Evolutionary conservation across 53 echinoderm and acorn worm genomes (phyloP), one percentile per base, ranked within the genome.

Genomic region (Apostichopus leukothele): DNA sequence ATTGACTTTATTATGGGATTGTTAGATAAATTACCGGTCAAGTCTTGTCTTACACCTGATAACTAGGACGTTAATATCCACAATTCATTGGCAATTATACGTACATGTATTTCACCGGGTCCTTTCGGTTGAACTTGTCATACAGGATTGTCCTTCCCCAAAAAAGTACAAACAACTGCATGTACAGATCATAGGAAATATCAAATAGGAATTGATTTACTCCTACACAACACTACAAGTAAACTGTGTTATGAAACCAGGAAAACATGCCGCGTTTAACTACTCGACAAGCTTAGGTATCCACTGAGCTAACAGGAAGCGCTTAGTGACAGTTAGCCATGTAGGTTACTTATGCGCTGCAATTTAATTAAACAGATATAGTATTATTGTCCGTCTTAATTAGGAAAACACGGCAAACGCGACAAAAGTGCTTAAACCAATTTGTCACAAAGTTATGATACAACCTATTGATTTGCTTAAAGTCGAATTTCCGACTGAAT

Each of bases 331-430:
- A 79, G 79, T 51, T 50, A 79, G 51, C 79, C 79, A 79, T 79
- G 79, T 79, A 39, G 79, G 79, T 52, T 79, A 53, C 79, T 79
- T 79, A 79, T 19, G 51, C 20, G 79, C n/a, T 52, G 39, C 79
- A 51, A 79, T 53, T 79, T 79, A 79, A 79, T 79, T 79, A 79
- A 79, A 50, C 14, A 51, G 53, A 13, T 79, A 79, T 50, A 51
- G 53, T 16, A 79, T 51, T 79, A 53, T 53, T 79, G 79, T 53
- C 79, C 51, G 4, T 79, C 79, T 79, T 79, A 79, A 79, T 79
- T 79, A 79, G 19, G 53, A 53, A 26, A 13, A 79, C 51, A 79
- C 53, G 53, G n/a, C 8, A 52, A 13, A 52, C 18, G 51, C 79
- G 79, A 79, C 51, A 53, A 52, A 26, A 16, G 13, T n/a, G 53